phyloP scores from a whole-genome alignment of 2,113 vertebrate species.

The Daboia siamensis region DNA sequence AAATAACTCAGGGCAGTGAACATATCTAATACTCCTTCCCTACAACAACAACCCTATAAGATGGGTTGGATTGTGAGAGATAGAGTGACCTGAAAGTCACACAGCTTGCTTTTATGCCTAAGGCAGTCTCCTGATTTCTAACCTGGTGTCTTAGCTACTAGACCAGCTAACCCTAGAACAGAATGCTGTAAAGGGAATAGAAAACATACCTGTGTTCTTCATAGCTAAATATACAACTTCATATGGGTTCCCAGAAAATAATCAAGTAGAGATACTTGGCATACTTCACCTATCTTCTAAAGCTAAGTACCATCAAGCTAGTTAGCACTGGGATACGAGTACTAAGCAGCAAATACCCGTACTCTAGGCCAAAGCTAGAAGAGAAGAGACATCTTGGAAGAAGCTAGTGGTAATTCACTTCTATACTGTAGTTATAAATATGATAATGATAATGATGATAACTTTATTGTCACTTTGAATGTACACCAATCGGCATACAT shows the following conservation, averaged over 20 bases:
- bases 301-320: neutral
- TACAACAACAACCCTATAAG: no score
- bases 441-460: no score
- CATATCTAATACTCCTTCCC: no score
- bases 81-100: neutral
- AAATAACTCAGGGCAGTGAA: no score
- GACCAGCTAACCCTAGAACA: neutral
- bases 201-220: neutral
- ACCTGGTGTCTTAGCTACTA: neutral
- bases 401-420: neutral
- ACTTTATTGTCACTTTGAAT: no score
- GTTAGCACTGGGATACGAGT: neutral
- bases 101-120: neutral
- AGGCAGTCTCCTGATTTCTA: neutral
- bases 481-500: no score
- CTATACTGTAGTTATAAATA: neutral
- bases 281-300: neutral
- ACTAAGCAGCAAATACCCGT: neutral
- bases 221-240: neutral
- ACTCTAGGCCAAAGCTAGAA: neutral
- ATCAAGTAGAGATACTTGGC: neutral
- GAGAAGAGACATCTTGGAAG: neutral
- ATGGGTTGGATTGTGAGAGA: neutral
- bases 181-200: neutral
- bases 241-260: neutral